Evolutionary conservation across 1,140 invertebrate genomes (phyloP), one percentile per base, ranked within the genome.

Genomic region (Pararge aegeria): DNA sequence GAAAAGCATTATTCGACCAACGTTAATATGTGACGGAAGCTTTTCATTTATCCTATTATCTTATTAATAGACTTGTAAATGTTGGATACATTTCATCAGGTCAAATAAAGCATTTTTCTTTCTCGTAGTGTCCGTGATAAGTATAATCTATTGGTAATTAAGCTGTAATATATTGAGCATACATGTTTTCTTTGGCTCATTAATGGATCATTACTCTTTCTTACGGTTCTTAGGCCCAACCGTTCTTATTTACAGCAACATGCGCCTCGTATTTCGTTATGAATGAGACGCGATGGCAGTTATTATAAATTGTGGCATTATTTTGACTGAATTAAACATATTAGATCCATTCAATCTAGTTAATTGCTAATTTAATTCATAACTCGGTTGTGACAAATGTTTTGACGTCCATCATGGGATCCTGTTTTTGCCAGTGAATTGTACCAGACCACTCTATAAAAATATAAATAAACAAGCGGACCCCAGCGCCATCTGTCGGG

Each of bases 101-200:
- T 72, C 70, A 80, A 83, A 82, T 78, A 75, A 80, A 80, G 62
- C 74, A 83, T 87, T 79, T 76, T 77, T 77, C 71, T 67, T 59
- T 55, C 56, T 61, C 65, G 73, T 76, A 68, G 61, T 49, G 42
- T 54, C 51, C 27, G 34, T 66, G 80, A 84, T 87, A 87, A 85
- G 80, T 81, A 87, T 85, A 87, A 87, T 85, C 70, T 87, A 85
- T 87, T 70, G 75, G 82, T 85, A 87, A 87, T 87, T 87, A 87
- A 72, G 62, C 51, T 55, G 68, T 85, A 85, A 87, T 83, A 85
- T 87, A 87, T 87, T 78, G 76, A 75, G 70, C 68, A 74, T 79
- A 80, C 55, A 61, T 84, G 77, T 79, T 71, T 78, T 71, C 70
- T 75, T 66, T 70, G 69, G 55, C 73, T 83, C 82, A 83, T 87